phyloP scores from a whole-genome alignment of 2,888 invertebrate species.

The Neoaliturus tenellus region DNA sequence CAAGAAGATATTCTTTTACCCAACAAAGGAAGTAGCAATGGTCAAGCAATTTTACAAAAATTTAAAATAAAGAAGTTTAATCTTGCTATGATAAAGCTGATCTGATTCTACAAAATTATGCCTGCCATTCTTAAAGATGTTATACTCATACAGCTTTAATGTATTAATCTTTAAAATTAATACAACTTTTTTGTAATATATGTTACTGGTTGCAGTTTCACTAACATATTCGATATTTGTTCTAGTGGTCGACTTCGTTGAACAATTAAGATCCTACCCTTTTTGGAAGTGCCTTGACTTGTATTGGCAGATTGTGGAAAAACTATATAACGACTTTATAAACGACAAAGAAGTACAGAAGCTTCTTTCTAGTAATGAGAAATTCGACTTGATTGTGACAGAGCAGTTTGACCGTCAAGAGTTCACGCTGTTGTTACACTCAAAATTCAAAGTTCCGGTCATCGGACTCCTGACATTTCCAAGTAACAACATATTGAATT shows the following conservation, averaged over 20 bases:
- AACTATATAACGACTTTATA: background rate
- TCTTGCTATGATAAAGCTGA: too few relatives aligned
- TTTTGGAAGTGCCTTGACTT: background rate
- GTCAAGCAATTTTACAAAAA: too few relatives aligned
- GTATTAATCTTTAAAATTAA: too few relatives aligned
- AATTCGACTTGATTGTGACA: slow-evolving; percentile 5
- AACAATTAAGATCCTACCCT: background rate
- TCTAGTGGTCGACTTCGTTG: background rate
- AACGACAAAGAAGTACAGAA: background rate
- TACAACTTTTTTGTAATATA: too few relatives aligned
- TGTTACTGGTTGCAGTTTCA: too few relatives aligned
- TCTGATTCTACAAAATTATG: too few relatives aligned
- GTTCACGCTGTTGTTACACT: background rate
- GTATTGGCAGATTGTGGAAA: background rate
- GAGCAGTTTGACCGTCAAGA: slow-evolving; percentile 6
- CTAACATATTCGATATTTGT: too few relatives aligned
- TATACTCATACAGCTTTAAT: too few relatives aligned
- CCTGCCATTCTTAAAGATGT: too few relatives aligned
- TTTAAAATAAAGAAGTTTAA: too few relatives aligned
- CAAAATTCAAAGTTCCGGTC: background rate
- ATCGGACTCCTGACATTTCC: background rate
- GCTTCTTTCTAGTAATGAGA: background rate
- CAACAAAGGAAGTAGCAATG: too few relatives aligned
- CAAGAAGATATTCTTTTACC: too few relatives aligned
- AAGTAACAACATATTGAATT: background rate